These are phyloP conservation scores for Peromyscus maniculatus DNA, from an alignment of 2,113 vertebrate species.

Conservation along the genomic window DNA sequence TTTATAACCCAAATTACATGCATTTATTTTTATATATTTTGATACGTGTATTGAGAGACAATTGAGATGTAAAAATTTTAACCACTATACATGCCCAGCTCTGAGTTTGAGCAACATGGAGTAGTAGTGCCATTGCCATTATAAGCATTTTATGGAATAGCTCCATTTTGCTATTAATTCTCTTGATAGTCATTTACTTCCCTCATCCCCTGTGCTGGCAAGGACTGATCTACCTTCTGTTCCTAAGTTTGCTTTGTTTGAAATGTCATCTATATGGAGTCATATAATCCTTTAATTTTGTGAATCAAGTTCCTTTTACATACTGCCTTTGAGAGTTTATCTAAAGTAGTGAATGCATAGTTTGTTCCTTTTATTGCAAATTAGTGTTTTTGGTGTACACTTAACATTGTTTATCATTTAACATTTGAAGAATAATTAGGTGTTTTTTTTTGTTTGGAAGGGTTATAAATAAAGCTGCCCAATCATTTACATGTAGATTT, in stretches of 20 bases:
- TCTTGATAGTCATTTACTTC: not conserved
- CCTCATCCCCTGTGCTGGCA: not conserved
- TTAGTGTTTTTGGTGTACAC: not conserved
- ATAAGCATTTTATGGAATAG: not conserved
- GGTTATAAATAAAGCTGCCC: not conserved
- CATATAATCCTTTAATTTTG: not conserved
- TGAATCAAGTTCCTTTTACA: not conserved
- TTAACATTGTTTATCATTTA: not conserved
- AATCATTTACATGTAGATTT: not conserved
- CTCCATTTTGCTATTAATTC: not conserved
- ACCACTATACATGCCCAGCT: not conserved
- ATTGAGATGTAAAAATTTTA: not conserved
- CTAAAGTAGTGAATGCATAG: not conserved
- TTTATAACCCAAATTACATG: not conserved
- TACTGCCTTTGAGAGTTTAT: not conserved
- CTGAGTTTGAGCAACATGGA: not conserved
- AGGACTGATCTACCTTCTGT: not conserved
- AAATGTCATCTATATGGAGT: constrained; percentile 19
- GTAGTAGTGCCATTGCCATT: not conserved
- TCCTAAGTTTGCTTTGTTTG: not conserved
- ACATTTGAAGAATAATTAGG: not conserved
- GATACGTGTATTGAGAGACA: not conserved
- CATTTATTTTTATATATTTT: constrained; percentile 4
- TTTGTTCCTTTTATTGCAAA: constrained; percentile 8
- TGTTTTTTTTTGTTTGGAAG: not conserved